Evolutionary conservation across 2,797 vertebrate genomes (phyloP), one percentile per base, ranked within the genome.

Genomic region (Hirundo rustica): DNA sequence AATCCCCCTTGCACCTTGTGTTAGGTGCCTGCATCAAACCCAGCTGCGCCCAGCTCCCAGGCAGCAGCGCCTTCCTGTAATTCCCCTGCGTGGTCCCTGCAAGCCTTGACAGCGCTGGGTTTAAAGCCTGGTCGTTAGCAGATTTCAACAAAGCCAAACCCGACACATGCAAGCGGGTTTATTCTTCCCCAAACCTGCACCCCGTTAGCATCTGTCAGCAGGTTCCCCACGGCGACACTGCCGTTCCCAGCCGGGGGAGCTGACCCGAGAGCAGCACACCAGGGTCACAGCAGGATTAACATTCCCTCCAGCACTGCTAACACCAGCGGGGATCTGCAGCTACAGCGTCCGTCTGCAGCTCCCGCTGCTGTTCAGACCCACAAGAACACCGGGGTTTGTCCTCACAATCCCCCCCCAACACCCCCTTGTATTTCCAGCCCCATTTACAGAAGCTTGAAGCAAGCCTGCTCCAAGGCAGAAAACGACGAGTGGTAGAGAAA

Each of bases 241-340:
- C 61, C 77, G 25, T 32, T 91, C 92, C 71, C 42, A 73, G 79
- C 72, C 0, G 5, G 61, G 67, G 15, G 74, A 87, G 89, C 88
- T 61, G 91, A 93, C 64, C 83, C 85, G 44, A 64, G 10, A 82
- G 94, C 94, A 93, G 94, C 61, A 10, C 93, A 82, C 13, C 91
- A 57, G 85, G 72, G 86, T 66, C 25, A 5, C 58, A n/a, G 91
- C 3, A 0, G 94, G 94, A 97, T 97, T 96, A 95, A 94, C 93
- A 95, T 94, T 97, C 95, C 95, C 89, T 32, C 19, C 13, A 21
- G 71, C 89, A 71, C 11, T 65, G 82, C 93, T 95, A 93, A 90
- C 91, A 64, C 64, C 80, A 82, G 81, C 92, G 51, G 36, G 22
- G 88, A 86, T 5, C 80, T 10, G 57, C 91, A 79, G 91, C 87